These are phyloP conservation scores for Coranthus polyacanthus DNA, from an alignment of 2,797 vertebrate species.

Conservation along the genomic window DNA sequence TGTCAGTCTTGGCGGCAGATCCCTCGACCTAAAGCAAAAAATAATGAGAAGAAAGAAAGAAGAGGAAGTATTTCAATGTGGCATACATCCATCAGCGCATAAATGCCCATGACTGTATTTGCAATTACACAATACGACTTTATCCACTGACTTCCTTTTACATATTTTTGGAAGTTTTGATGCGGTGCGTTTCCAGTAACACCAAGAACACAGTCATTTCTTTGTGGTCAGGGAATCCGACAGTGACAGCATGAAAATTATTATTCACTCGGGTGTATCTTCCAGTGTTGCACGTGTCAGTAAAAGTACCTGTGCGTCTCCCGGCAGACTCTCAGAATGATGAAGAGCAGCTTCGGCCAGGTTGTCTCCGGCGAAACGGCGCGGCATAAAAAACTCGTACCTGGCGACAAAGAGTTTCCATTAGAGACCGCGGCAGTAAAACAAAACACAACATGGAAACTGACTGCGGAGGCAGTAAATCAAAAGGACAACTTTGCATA, in stretches of 20 bases:
- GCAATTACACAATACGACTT: slow-evolving; percentile 14
- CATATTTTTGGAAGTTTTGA: slow-evolving; percentile 70
- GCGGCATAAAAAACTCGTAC: slow-evolving; percentile 11
- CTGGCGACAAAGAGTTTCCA: slow-evolving; percentile 36
- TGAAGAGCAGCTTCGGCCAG: background rate
- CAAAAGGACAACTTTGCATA: background rate
- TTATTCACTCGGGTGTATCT: background rate
- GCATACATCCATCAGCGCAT: slow-evolving; percentile 1
- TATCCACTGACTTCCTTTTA: slow-evolving; percentile 68
- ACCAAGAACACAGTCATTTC: background rate
- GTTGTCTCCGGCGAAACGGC: background rate
- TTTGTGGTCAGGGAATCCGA: background rate
- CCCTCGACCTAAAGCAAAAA: slow-evolving; percentile 38
- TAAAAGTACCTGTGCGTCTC: slow-evolving; percentile 53
- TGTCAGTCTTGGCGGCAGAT: background rate
- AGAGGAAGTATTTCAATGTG: slow-evolving; percentile 44
- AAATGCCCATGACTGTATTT: background rate
- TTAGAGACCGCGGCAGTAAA: background rate
- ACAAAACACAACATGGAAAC: too few relatives aligned
- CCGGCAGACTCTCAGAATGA: background rate
- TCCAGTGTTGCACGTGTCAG: slow-evolving; percentile 14
- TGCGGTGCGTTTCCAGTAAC: slow-evolving; percentile 63
- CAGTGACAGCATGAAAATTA: background rate
- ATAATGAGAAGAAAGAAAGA: slow-evolving; percentile 16
- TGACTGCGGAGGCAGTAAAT: background rate